A percentile compares a stretch with the other conserved stretches of the same genome.
phyloP scores from a whole-genome alignment of 2,113 vertebrate species.

The Oenanthe oenanthe region DNA sequence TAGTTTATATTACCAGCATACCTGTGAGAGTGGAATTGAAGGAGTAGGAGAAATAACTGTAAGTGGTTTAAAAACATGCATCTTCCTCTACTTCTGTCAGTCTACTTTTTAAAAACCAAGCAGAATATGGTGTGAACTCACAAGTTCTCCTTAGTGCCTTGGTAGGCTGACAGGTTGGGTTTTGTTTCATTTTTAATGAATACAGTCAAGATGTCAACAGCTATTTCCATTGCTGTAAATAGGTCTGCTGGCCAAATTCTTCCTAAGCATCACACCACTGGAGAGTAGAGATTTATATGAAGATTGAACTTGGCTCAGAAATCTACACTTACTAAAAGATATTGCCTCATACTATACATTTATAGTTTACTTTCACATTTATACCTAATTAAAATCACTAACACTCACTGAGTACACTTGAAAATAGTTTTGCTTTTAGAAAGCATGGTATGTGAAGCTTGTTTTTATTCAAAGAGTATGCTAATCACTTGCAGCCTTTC shows the following conservation, averaged over 20 bases:
- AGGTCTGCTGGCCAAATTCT: neutral
- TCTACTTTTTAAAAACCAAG: neutral
- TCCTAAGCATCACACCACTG: neutral
- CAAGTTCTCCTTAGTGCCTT: neutral
- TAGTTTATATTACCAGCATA: neutral
- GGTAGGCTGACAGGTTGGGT: neutral
- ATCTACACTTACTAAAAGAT: neutral
- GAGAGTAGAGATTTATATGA: neutral
- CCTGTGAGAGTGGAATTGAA: neutral
- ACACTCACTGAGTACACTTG: constrained; percentile 44
- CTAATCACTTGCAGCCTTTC: neutral
- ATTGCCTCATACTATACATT: neutral
- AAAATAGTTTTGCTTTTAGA: constrained; percentile 37
- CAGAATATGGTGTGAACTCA: neutral
- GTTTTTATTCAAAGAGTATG: neutral
- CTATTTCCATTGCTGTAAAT: neutral
- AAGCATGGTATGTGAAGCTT: neutral
- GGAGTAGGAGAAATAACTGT: neutral
- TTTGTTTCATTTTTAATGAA: neutral
- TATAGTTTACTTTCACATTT: constrained; percentile 38
- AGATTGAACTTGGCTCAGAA: constrained; percentile 1
- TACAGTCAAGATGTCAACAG: neutral
- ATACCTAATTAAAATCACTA: constrained; percentile 48
- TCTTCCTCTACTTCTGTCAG: neutral
- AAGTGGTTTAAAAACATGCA: neutral